Base-by-base conservation (phyloP, 1,140 invertebrate species). In the Drosophila nannoptera region DNA sequence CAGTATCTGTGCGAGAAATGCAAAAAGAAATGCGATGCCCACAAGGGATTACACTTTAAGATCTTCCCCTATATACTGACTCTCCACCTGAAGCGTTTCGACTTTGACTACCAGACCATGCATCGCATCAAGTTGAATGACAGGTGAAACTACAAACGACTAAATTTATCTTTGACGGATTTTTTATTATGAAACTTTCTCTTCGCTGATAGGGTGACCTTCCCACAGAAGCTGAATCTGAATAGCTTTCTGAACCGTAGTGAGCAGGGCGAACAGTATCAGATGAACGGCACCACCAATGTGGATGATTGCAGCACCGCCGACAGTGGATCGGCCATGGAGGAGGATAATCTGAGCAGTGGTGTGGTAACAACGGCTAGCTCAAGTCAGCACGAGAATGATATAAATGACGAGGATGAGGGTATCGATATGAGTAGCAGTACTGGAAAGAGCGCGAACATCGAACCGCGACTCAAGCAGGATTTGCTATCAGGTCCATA, bases 121-220 rank as follows among this genome's bases (percentile, higher is more conserved):
- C 95, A 96, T 84, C 91, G 96, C 66, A 96, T 97, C 63, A 98
- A 98, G 90, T 90, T 98, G 16, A 97, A 97, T 90, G 96, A 98
- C 90, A 95, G 94, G 96, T 97, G 90, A 14, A 12, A n/a, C 14
- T 5, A 22, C 22, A 22, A 22, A 22, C 22, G 22, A 3, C 22
- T n/a, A 40, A 0, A 42, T 5, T 2, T 12, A 12, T 16, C 29
- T 52, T 14, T 36, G 29, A 6, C n/a, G 6, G 16, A 7, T 16
- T n/a, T 5, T 46, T 8, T 16, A 8, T 40, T 63, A 53, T 69
- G 91, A 43, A 43, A 43, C 91, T 16, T n/a, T 7, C 31, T 56
- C 36, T 22, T 4, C 0, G 1, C 48, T 4, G 7, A 5, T 77
- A 96, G 96, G 90, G 95, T 98, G 33, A 93, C 93, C 4, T 98